phyloP scores from a whole-genome alignment of 2,113 vertebrate genomes.

The Nerophis ophidion region DNA sequence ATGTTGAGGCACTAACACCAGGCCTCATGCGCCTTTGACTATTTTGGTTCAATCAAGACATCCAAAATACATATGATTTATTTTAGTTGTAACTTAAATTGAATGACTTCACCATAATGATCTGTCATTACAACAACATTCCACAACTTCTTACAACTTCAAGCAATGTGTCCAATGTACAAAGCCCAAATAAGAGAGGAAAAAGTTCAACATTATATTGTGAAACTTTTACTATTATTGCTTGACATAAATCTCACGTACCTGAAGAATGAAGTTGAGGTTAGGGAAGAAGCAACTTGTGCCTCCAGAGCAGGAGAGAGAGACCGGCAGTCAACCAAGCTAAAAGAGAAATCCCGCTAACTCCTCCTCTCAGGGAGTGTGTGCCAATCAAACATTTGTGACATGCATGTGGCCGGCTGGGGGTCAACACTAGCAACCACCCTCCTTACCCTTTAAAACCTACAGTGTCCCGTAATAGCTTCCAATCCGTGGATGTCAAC shows the following conservation, averaged over 20 bases:
- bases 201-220: not conserved
- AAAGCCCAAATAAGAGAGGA: not conserved
- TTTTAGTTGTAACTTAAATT: not conserved
- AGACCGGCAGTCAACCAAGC: conserved; percentile 48
- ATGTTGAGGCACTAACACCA: conserved; percentile 60
- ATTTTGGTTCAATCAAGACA: not conserved
- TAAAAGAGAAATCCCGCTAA: conserved; percentile 51
- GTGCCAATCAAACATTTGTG: conserved; percentile 61
- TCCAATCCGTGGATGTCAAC: conserved; percentile 40
- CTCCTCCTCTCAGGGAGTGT: conserved; percentile 66
- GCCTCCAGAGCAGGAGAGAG: conserved; percentile 70
- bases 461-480: conserved; percentile 31
- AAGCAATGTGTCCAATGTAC: not conserved
- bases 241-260: conserved; percentile 29
- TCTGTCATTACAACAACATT: not conserved
- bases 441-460: conserved; percentile 2
- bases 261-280: conserved; percentile 62
- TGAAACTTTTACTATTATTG: not conserved
- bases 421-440: conserved; percentile 5
- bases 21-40: conserved; percentile 41
- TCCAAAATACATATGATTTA: not conserved
- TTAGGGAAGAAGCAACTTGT: conserved; percentile 56
- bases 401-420: conserved; percentile 36
- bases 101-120: not conserved
- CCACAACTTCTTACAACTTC: not conserved